These are phyloP conservation scores for Podocnemis expansa DNA, from an alignment of 2,113 vertebrate species.

Conservation along the genomic window DNA sequence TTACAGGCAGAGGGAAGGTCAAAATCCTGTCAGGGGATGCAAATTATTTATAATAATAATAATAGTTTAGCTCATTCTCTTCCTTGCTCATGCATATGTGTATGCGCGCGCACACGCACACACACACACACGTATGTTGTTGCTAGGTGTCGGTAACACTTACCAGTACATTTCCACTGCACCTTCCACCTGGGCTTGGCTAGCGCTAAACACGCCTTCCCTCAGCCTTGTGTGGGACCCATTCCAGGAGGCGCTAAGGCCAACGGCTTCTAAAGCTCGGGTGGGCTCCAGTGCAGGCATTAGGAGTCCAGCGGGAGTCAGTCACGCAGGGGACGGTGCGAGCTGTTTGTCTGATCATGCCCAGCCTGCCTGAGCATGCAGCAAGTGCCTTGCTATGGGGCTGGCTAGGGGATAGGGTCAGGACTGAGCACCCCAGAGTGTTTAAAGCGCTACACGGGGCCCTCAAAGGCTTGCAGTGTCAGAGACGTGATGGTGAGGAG, in stretches of 20 bases:
- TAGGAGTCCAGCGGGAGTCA: not conserved
- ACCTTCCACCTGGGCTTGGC: not conserved
- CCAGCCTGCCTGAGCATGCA: not conserved
- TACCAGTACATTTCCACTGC: not conserved
- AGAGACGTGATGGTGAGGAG: not conserved
- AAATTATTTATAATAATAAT: conserved; percentile 23
- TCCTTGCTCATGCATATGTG: not conserved
- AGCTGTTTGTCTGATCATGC: not conserved
- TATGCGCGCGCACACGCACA: too few relatives aligned
- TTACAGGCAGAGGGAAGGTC: not conserved
- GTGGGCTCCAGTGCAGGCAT: not conserved
- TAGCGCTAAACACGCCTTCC: too few relatives aligned
- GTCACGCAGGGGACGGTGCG: not conserved
- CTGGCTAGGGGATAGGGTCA: not conserved
- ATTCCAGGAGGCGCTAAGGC: not conserved
- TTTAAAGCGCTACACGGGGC: not conserved
- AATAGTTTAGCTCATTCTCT: not conserved
- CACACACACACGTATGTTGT: too few relatives aligned
- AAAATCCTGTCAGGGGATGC: not conserved
- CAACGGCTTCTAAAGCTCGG: not conserved
- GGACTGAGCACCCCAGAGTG: not conserved
- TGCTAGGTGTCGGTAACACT: not conserved
- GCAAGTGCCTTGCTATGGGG: not conserved
- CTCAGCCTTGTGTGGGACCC: not conserved
- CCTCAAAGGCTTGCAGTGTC: not conserved